Evolutionary conservation across 2,113 vertebrate species (phyloP), one percentile per base, ranked within the genome.

Genomic region (Neodontobutis hainanensis): DNA sequence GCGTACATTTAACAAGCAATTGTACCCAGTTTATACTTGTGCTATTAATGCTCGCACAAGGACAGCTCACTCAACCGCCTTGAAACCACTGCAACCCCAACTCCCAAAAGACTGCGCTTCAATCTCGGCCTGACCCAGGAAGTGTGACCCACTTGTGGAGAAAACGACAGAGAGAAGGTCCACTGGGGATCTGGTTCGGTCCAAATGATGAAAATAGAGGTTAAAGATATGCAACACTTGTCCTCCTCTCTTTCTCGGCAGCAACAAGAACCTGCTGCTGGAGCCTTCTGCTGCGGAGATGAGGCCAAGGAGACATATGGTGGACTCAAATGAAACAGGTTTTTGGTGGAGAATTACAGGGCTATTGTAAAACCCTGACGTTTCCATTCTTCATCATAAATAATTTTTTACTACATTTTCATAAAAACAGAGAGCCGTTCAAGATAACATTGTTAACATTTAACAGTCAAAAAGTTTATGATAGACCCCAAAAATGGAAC

Each of bases 221-320:
- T 75, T 65, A 66, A 48, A 74, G 53, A 70, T 74, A 70, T 70
- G 57, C 49, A 75, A 27, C 27, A 76, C 68, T 65, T 15, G 72
- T 61, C 4, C 4, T 14, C 46, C 38, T 7, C 46, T 71, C 40
- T 38, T 66, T 11, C 73, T 81, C 81, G 77, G 58, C 70, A 78
- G 72, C 69, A 2, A 61, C 68, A 27, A 57, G 42, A 75, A 56
- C 32, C 50, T 34, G 75, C 87, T 79, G 53, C 70, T 62, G 63
- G 73, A 69, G 78, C 89, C 89, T 76, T 90, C 87, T 91, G 89
- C 77, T 61, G 43, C 2, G 56, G 59, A 45, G 53, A 55, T 35
- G 6, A 14, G 64, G 88, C 89, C 83, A 91, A 90, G 2, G n/a
- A 71, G 79, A 86, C 91, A 91, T 91, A 90, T 89, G 88, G 88